Evolutionary conservation across 2,888 invertebrate genomes (phyloP).

Genomic region (Acleris literana): DNA sequence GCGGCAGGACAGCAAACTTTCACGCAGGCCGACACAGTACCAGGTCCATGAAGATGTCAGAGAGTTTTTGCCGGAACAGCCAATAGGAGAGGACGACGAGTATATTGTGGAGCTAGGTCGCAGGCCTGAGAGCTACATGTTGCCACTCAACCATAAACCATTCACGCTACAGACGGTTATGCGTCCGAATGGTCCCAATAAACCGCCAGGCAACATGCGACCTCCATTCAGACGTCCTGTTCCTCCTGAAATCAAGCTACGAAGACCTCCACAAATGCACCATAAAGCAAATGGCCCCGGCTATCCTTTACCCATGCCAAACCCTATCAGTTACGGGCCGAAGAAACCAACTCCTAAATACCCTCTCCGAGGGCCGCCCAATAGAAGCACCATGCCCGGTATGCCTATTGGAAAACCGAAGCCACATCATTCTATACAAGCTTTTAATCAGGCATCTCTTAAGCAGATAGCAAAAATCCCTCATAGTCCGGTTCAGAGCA

Average conservation of each 20-base stretch:
- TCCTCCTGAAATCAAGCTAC: conserved; percentile 77
- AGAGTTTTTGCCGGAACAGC: conserved; percentile 65
- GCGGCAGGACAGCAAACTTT: conserved; percentile 50
- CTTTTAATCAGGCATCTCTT: conserved; percentile 46
- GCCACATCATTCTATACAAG: conserved; percentile 46
- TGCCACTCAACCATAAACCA: conserved; percentile 71
- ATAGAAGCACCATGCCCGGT: conserved; percentile 54
- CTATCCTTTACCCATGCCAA: conserved; percentile 70
- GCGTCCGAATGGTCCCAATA: conserved; percentile 61
- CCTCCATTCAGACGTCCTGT: conserved; percentile 70
- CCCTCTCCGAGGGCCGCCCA: conserved; percentile 51
- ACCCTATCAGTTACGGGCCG: conserved; percentile 54
- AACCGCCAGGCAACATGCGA: conserved; percentile 54
- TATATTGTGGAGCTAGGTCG: conserved; percentile 63
- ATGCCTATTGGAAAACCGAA: conserved; percentile 54
- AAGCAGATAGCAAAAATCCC: conserved; percentile 50
- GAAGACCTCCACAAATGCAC: conserved; percentile 61
- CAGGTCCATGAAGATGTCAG: conserved; percentile 69
- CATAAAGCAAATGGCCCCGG: conserved; percentile 55
- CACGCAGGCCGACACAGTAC: conserved; percentile 53
- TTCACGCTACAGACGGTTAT: conserved; percentile 75
- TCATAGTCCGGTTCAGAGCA: conserved; percentile 50
- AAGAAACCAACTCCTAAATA: conserved; percentile 60
- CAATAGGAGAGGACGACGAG: conserved; percentile 69
- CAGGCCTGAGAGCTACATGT: conserved; percentile 60